phyloP scores from a whole-genome alignment of 1,140 invertebrate species.

The Heliconius nattereri region DNA sequence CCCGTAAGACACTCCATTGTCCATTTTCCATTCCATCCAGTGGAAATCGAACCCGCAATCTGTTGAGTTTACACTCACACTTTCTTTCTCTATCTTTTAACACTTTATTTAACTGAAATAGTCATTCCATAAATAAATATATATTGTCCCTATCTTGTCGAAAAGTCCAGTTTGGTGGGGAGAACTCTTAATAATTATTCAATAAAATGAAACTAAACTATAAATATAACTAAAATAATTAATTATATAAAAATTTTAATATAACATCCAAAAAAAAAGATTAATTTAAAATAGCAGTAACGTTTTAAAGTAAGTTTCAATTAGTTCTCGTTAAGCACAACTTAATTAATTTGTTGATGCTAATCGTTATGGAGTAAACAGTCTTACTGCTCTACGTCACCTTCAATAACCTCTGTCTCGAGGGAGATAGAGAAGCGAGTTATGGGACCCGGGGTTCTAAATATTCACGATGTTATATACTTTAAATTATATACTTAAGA shows the following conservation, averaged over 20 bases:
- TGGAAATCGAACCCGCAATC: too few species aligned
- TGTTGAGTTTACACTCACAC: too few species aligned
- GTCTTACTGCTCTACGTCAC: constrained; percentile 33
- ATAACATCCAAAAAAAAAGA: background rate
- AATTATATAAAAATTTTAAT: too few species aligned
- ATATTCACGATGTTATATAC: constrained; percentile 9
- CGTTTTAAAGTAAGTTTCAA: constrained; percentile 22
- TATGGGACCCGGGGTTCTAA: constrained; percentile 14
- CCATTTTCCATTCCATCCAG: too few species aligned
- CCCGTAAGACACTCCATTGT: too few species aligned
- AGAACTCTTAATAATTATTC: too few species aligned
- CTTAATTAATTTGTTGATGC: constrained; percentile 35
- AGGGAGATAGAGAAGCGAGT: constrained; percentile 13
- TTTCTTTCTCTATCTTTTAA: background rate
- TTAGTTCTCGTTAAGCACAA: constrained; percentile 25
- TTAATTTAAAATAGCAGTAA: background rate
- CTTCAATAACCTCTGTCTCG: constrained; percentile 26
- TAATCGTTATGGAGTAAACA: constrained; percentile 35
- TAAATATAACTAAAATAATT: too few species aligned
- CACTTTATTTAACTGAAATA: background rate
- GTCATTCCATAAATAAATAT: too few species aligned
- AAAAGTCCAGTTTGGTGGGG: too few species aligned
- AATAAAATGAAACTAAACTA: too few species aligned
- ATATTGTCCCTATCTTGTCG: too few species aligned
- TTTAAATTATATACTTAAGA: background rate